These are phyloP conservation scores for Nycteola revayana DNA, from an alignment of 2,888 invertebrate species.

Conservation along the genomic window DNA sequence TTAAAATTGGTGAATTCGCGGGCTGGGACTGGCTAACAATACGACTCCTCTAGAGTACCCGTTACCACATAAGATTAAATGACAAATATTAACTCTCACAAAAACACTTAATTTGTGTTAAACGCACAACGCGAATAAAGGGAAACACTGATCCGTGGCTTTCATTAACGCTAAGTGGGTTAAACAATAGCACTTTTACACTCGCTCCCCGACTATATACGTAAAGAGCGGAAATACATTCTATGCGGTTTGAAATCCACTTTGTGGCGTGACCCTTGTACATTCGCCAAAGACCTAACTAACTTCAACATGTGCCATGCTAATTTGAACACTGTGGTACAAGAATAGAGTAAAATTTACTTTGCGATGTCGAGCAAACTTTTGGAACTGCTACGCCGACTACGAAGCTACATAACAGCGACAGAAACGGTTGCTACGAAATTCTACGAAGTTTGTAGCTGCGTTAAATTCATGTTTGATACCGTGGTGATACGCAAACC, in stretches of 20 bases:
- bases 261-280: conserved; percentile 50
- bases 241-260: conserved; percentile 57
- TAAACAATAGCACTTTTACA: conserved; percentile 32
- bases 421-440: conserved; percentile 35
- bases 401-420: conserved; percentile 21
- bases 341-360: conserved; percentile 14
- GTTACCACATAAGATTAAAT: too few relatives aligned
- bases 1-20: too few relatives aligned
- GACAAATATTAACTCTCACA: conserved; percentile 1
- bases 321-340: conserved; percentile 16
- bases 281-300: conserved; percentile 33
- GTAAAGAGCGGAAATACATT: conserved; percentile 52
- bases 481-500: too few relatives aligned
- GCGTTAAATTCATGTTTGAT: conserved; percentile 24
- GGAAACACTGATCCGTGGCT: conserved; percentile 20
- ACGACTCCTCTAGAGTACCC: too few relatives aligned
- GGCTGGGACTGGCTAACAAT: too few relatives aligned
- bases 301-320: conserved; percentile 10
- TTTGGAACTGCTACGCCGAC: conserved; percentile 24
- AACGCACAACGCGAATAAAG: conserved; percentile 17
- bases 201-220: conserved; percentile 18
- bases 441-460: conserved; percentile 32
- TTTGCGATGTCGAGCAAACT: neutral
- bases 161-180: conserved; percentile 38
- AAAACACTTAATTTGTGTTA: conserved; percentile 16